Conservation (phyloP, 2,797 vertebrate genomes). For the Acridotheres tristis region DNA sequence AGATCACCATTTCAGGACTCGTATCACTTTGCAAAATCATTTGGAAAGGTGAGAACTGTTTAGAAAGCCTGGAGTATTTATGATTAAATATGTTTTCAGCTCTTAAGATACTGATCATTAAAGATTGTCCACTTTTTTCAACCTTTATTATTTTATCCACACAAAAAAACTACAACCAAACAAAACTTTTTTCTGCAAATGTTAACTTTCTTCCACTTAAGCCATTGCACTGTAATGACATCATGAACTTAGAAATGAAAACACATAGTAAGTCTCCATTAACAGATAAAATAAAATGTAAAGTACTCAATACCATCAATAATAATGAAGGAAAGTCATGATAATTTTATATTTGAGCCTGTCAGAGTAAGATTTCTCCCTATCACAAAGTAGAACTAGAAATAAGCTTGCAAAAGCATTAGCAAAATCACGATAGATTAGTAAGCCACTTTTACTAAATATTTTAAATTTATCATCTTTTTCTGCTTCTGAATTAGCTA, state of each 20-base stretch:
- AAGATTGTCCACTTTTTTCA: neutral
- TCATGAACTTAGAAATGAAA: neutral
- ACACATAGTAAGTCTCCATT: neutral
- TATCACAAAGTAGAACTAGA: neutral
- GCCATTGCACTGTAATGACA: neutral
- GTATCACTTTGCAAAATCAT: neutral
- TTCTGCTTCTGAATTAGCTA: neutral
- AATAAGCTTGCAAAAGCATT: neutral
- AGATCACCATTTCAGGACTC: neutral
- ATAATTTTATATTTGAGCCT: neutral
- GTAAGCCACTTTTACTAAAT: neutral
- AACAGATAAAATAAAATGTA: neutral
- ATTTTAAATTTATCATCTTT: neutral
- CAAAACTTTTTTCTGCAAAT: neutral
- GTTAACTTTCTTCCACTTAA: neutral
- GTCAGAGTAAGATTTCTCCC: neutral
- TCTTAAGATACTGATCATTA: neutral
- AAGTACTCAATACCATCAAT: neutral
- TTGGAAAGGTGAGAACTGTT: neutral
- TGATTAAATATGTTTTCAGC: neutral
- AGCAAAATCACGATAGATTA: neutral
- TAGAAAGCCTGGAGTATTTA: neutral
- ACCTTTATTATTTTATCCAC: neutral
- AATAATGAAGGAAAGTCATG: neutral
- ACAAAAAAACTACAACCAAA: neutral